A percentile compares a stretch with the other conserved stretches of the same genome.
phyloP scores from a whole-genome alignment of 2,797 vertebrate genomes.

The Oophaga sylvatica region DNA sequence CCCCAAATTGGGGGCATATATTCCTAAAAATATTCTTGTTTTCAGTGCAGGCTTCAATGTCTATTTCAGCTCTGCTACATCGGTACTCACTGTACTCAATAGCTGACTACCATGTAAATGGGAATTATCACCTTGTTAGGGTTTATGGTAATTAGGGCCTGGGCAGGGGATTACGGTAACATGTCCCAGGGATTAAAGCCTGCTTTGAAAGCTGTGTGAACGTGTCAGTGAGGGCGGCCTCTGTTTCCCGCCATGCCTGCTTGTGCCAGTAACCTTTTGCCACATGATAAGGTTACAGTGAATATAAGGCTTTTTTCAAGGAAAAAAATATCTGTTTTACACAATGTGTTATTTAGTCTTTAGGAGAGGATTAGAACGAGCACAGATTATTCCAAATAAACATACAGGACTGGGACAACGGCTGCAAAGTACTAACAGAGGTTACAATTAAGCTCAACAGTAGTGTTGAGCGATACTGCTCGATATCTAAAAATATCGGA shows the following conservation, averaged over 20 bases:
- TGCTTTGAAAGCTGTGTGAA: conserved; percentile 29
- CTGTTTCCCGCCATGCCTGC: conserved; percentile 1
- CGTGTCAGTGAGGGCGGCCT: conserved; percentile 24
- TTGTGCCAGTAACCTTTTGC: conserved; percentile 39
- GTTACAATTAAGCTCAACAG: not conserved
- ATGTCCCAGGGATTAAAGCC: conserved; percentile 19
- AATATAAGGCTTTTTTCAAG: conserved; percentile 22
- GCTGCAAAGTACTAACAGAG: not conserved
- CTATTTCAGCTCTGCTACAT: conserved; percentile 10
- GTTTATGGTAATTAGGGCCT: conserved; percentile 28
- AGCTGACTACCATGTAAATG: not conserved
- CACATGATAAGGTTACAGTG: conserved; percentile 23
- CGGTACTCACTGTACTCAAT: not conserved
- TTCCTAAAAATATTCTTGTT: not conserved
- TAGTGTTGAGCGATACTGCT: no score
- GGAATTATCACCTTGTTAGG: conserved; percentile 44
- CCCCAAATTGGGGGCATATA: not conserved
- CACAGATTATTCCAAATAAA: not conserved
- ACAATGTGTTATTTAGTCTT: not conserved
- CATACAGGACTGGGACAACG: not conserved
- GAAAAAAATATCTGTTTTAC: not conserved
- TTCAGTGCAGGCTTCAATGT: not conserved
- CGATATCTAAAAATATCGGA: no score
- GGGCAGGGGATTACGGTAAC: conserved; percentile 29
- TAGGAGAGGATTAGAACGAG: not conserved